Conservation (phyloP, 2,888 invertebrate species). For the Emesis furor region DNA sequence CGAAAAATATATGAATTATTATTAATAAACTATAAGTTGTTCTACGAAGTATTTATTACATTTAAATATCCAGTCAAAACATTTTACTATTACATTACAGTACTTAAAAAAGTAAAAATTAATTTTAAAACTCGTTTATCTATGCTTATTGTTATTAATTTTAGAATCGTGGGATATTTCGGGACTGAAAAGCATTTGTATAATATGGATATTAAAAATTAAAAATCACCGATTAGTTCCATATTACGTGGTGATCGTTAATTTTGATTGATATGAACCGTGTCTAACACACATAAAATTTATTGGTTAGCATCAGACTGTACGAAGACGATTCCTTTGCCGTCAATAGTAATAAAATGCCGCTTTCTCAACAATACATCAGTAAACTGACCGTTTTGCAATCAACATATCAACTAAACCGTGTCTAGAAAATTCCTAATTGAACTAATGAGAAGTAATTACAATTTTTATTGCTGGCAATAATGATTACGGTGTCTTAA, state of each 20-base stretch:
- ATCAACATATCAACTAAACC: constrained; percentile 90
- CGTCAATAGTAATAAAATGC: constrained; percentile 83
- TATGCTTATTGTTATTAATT: constrained; percentile 23
- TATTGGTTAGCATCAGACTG: constrained; percentile 85
- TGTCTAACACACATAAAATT: constrained; percentile 88
- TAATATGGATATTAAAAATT: constrained; percentile 87
- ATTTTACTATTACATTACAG: background rate
- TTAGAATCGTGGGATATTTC: constrained; percentile 42
- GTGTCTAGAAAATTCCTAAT: constrained; percentile 92
- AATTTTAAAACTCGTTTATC: constrained; percentile 29
- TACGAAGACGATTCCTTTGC: constrained; percentile 83
- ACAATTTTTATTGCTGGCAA: constrained; percentile 91
- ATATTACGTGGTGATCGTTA: constrained; percentile 88
- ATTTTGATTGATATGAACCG: constrained; percentile 89
- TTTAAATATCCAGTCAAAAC: background rate
- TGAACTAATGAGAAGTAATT: constrained; percentile 92
- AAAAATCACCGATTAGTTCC: constrained; percentile 88
- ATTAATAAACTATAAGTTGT: background rate
- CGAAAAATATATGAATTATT: background rate
- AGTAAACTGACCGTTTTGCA: constrained; percentile 84
- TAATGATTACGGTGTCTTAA: constrained; percentile 92
- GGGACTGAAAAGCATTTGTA: constrained; percentile 68
- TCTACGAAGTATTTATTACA: too few relatives aligned
- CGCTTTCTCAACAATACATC: constrained; percentile 87
- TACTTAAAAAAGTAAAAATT: background rate